Evolutionary conservation across 2,113 vertebrate species (phyloP).

Genomic region (Centropus unirufus): DNA sequence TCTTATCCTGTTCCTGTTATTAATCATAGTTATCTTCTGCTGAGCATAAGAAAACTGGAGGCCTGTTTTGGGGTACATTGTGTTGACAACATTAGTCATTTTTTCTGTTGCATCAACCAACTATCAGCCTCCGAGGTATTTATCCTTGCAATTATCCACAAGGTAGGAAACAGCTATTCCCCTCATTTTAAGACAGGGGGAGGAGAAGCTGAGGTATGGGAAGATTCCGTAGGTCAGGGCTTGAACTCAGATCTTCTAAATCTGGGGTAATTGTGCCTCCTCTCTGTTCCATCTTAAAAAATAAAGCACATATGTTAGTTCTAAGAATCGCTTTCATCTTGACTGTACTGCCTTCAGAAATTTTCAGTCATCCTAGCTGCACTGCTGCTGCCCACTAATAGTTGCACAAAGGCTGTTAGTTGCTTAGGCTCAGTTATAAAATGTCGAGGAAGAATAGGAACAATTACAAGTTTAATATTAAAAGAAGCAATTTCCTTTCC

Average conservation of each 20-base stretch:
- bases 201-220: background rate
- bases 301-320: background rate
- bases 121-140: background rate
- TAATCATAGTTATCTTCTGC: background rate
- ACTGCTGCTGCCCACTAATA: background rate
- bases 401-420: background rate
- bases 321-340: background rate
- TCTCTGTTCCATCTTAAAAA: constrained; percentile 33
- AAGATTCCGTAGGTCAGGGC: constrained; percentile 30
- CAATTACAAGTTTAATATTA: constrained; percentile 16
- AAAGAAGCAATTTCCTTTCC: constrained; percentile 30
- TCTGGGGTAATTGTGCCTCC: constrained; percentile 22
- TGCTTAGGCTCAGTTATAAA: background rate
- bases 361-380: background rate
- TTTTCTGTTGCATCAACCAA: background rate
- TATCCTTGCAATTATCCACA: background rate
- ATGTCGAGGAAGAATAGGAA: background rate
- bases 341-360: constrained; percentile 8
- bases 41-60: background rate
- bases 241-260: constrained; percentile 21
- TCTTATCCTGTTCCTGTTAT: background rate
- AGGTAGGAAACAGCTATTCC: background rate
- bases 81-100: background rate
- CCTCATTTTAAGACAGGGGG: background rate
- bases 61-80: background rate